Conservation (phyloP, 1,140 invertebrate species). For the Aphelenchoides fujianensis region DNA sequence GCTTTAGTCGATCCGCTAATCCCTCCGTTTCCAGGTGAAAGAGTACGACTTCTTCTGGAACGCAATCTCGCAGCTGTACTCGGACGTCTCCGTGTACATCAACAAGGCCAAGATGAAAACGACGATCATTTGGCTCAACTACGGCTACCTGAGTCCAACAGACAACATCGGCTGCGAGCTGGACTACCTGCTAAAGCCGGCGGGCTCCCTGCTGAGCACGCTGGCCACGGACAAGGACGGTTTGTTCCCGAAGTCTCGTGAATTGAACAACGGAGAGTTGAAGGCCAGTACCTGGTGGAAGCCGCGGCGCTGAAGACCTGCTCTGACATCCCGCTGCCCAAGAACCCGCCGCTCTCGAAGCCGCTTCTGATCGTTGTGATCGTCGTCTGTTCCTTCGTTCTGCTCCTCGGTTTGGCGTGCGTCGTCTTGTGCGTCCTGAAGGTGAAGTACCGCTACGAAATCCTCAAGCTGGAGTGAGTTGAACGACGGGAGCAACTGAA, state of each 20-base stretch:
- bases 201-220: not conserved
- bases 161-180: constrained; percentile 9
- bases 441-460: not conserved
- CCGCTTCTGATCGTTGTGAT: constrained; percentile 1
- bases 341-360: no score
- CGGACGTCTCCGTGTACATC: not conserved
- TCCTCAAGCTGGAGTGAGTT: not conserved
- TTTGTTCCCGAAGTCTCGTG: no score
- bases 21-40: no score
- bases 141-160: no score
- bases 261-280: no score
- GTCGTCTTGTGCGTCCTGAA: constrained; percentile 10
- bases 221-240: not conserved
- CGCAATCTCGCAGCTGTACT: not conserved
- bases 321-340: no score
- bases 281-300: no score
- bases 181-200: not conserved
- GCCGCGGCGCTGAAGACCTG: no score
- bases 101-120: not conserved
- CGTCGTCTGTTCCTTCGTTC: not conserved
- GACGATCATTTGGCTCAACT: not conserved
- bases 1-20: no score
- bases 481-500: no score
- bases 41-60: not conserved
- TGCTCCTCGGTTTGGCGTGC: not conserved